A percentile compares a stretch with the other conserved stretches of the same genome.
These are phyloP conservation scores for Cyanoderma ruficeps DNA, from an alignment of 2,113 vertebrate genomes.

Conservation along the genomic window DNA sequence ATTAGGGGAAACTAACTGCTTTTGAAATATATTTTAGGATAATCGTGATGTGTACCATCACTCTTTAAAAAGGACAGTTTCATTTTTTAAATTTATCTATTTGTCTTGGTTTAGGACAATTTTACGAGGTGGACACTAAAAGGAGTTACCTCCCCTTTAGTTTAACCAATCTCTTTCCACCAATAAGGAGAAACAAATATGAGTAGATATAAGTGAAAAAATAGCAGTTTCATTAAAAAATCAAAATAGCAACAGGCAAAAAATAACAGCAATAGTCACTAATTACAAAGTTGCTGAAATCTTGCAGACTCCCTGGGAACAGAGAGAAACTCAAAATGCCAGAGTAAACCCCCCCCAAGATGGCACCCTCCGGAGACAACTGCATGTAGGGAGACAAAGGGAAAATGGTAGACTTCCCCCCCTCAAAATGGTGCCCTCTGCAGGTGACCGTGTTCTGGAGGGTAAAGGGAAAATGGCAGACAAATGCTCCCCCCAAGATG, in stretches of 20 bases:
- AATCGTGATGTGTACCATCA: background rate
- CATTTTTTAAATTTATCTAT: background rate
- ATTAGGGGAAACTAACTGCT: background rate
- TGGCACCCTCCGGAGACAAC: background rate
- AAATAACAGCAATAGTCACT: background rate
- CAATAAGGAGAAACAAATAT: background rate
- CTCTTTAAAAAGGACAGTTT: background rate
- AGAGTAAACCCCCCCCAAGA: background rate
- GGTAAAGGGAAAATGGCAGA: background rate
- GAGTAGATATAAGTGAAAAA: background rate
- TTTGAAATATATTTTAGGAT: conserved; percentile 1
- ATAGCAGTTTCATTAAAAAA: background rate
- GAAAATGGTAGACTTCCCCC: background rate
- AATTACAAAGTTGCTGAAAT: background rate
- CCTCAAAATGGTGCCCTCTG: background rate
- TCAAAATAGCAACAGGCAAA: background rate
- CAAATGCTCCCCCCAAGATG: background rate
- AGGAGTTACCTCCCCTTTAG: background rate
- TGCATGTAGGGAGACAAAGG: background rate
- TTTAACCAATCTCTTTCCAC: background rate
- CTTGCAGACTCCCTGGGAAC: background rate
- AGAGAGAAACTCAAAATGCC: background rate
- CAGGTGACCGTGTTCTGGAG: background rate
- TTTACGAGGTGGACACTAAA: background rate
- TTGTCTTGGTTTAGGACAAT: background rate